phyloP scores from a whole-genome alignment of 1,140 invertebrate species.

The Drosophila nannoptera region DNA sequence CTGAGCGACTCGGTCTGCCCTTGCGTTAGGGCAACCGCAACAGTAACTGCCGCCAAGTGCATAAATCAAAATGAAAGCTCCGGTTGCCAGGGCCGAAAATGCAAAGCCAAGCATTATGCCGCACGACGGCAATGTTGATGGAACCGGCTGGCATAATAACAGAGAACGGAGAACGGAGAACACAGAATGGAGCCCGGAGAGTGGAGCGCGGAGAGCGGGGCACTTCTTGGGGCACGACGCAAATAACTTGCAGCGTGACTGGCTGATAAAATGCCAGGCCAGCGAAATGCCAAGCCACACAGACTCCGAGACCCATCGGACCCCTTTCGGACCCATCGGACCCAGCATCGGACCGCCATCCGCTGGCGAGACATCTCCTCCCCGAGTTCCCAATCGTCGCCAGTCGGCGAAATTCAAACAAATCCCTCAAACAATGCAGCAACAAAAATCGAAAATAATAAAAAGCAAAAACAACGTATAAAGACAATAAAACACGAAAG shows the following conservation, averaged over 20 bases:
- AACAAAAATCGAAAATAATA: conserved; percentile 30
- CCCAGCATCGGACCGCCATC: neutral
- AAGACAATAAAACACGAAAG: conserved; percentile 56
- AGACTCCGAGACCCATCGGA: conserved; percentile 19
- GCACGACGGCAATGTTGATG: conserved; percentile 42
- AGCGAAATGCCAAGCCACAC: conserved; percentile 30
- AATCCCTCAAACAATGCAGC: conserved; percentile 75
- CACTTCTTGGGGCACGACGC: conserved; percentile 61
- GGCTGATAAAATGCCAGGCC: conserved; percentile 64
- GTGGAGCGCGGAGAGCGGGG: too few species aligned
- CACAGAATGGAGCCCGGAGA: too few species aligned
- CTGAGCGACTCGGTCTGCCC: neutral
- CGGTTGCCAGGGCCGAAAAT: conserved; percentile 56
- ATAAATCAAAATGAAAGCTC: conserved; percentile 68
- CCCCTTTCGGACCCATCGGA: conserved; percentile 9
- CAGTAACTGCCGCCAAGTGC: conserved; percentile 59
- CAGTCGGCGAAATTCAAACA: conserved; percentile 70
- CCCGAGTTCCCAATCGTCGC: conserved; percentile 56
- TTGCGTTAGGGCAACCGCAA: conserved; percentile 22
- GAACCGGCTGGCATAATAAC: conserved; percentile 76
- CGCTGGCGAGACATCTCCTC: conserved; percentile 66
- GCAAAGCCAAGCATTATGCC: conserved; percentile 45
- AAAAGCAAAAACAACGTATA: conserved; percentile 28
- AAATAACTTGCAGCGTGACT: conserved; percentile 77
- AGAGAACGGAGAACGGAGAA: conserved; percentile 39